These are phyloP conservation scores for Nannobrachium achirus DNA, from an alignment of 2,113 vertebrate species.

Conservation along the genomic window DNA sequence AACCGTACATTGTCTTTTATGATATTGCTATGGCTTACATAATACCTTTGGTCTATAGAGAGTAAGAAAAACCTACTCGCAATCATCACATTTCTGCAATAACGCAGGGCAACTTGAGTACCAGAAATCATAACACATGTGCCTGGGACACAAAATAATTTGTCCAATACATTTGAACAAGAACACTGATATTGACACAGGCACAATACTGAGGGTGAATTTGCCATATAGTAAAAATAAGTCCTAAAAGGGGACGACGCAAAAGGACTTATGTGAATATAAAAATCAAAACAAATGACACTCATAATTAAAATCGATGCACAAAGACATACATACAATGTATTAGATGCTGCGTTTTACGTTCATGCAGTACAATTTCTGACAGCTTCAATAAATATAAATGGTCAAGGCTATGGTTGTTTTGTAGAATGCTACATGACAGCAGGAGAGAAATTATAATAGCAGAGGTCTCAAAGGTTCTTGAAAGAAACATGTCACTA, in stretches of 20 bases:
- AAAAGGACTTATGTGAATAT: neutral
- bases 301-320: conserved; percentile 14
- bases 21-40: neutral
- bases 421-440: neutral
- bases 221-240: neutral
- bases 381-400: conserved; percentile 60
- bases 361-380: conserved; percentile 49
- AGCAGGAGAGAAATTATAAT: conserved; percentile 3
- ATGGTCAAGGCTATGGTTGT: neutral
- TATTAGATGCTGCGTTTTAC: conserved; percentile 14
- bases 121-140: neutral
- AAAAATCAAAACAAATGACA: conserved; percentile 4
- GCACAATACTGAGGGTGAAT: too few species aligned
- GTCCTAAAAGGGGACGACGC: neutral
- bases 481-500: neutral
- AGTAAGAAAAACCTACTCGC: neutral
- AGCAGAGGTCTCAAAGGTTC: conserved; percentile 9
- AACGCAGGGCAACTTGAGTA: neutral
- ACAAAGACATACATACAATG: conserved; percentile 13
- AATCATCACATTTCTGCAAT: neutral
- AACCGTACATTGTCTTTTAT: neutral
- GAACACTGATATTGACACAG: neutral
- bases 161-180: neutral
- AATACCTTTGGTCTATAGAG: neutral
- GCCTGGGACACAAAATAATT: neutral